phyloP scores from a whole-genome alignment of 2,888 invertebrate species.

The Pristionchus exspectatus region DNA sequence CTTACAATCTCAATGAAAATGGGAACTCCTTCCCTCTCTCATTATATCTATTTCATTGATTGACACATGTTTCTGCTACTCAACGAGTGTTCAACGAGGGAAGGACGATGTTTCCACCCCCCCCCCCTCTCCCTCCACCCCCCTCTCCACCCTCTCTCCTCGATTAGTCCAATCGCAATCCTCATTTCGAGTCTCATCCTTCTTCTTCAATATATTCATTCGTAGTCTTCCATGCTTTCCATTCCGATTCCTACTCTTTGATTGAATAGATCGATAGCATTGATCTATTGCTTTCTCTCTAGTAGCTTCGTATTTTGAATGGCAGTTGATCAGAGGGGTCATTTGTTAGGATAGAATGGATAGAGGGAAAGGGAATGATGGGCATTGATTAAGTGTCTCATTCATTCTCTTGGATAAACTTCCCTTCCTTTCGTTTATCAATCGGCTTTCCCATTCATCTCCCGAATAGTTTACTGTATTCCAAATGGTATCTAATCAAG shows the following conservation, averaged over 20 bases:
- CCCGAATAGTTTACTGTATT: neutral
- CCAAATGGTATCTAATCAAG: neutral
- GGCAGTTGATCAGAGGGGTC: neutral
- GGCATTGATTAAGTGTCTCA: neutral
- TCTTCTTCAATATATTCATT: neutral
- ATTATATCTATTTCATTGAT: conserved; percentile 4
- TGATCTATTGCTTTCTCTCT: neutral
- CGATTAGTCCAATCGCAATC: neutral
- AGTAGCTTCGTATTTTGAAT: neutral
- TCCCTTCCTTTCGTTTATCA: conserved; percentile 3
- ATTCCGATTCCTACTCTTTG: neutral
- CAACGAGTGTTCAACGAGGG: conserved; percentile 19
- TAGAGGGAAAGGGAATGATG: neutral
- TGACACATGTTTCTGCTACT: conserved; percentile 11
- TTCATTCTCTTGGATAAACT: conserved; percentile 12
- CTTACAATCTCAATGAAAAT: neutral
- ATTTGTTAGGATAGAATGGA: conserved; percentile 56
- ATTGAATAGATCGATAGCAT: neutral
- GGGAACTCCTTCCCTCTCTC: neutral
- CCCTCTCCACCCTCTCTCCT: neutral
- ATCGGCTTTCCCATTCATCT: conserved; percentile 2
- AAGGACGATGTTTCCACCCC: conserved; percentile 4
- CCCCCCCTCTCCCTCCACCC: neutral
- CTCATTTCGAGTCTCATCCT: neutral
- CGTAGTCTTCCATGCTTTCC: too few relatives aligned